Conservation (phyloP, 37 sponge, comb jelly and placozoan genomes). For the Cladorhizidae sp. region DNA sequence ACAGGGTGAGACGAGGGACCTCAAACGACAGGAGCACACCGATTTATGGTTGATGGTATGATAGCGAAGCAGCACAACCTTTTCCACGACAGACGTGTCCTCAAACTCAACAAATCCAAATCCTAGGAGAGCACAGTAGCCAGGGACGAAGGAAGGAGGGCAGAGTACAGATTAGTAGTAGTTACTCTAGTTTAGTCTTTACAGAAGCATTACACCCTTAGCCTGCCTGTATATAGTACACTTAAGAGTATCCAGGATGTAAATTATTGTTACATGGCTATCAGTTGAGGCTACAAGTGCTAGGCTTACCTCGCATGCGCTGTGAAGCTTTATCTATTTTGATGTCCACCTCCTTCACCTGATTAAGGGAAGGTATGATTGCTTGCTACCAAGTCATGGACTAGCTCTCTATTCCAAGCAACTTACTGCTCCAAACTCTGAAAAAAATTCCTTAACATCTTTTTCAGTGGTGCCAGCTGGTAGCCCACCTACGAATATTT, state of each 20-base stretch:
- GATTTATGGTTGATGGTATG: conserved; percentile 37
- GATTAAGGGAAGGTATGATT: background rate
- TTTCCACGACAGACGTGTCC: conserved; percentile 23
- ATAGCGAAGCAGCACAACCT: conserved; percentile 27
- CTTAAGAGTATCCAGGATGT: no score
- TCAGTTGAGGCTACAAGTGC: no score
- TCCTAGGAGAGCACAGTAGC: conserved; percentile 17
- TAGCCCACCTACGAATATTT: conserved; percentile 75
- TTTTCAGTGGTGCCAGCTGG: conserved; percentile 46
- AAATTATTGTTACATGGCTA: no score
- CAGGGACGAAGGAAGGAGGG: background rate
- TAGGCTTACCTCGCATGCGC: conserved; percentile 51
- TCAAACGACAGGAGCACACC: conserved; percentile 38
- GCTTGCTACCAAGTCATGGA: background rate
- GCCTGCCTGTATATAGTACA: conserved; percentile 30
- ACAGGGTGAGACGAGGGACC: conserved; percentile 7
- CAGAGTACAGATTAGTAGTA: background rate
- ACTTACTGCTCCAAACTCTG: conserved; percentile 41
- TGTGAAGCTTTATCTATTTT: conserved; percentile 48
- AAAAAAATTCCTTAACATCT: conserved; percentile 27
- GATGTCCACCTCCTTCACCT: conserved; percentile 43
- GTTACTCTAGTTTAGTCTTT: no score
- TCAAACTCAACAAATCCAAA: conserved; percentile 73
- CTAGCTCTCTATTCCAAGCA: no score
- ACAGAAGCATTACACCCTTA: no score